Percentiles rank a stretch among this genome's conserved stretches.
Conservation (phyloP, 2,113 vertebrate species). For the Syrmaticus mikado region DNA sequence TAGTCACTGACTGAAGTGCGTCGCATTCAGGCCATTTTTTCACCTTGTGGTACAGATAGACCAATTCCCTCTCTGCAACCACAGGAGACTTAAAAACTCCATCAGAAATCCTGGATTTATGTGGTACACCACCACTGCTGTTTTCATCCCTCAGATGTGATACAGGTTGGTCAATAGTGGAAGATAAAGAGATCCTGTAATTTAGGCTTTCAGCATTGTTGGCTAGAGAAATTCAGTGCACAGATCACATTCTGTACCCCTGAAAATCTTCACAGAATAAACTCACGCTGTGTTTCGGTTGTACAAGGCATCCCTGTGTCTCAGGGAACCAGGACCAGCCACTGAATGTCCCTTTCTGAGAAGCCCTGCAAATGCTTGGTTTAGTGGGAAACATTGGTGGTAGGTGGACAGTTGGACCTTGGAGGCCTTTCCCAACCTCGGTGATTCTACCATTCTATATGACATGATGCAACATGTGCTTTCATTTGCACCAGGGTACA, state of each 20-base stretch:
- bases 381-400: no score
- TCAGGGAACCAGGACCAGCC: rapidly evolving
- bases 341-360: background rate
- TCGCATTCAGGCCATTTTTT: background rate
- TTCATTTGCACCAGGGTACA: background rate
- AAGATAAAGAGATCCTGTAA: background rate
- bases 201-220: background rate
- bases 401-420: no score
- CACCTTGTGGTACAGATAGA: background rate
- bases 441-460: no score
- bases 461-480: rapidly evolving
- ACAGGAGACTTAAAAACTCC: background rate
- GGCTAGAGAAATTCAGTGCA: background rate
- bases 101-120: background rate
- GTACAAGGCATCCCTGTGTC: background rate
- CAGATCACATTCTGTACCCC: background rate
- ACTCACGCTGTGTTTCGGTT: background rate
- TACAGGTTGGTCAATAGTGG: background rate
- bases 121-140: background rate
- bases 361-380: background rate
- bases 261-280: background rate
- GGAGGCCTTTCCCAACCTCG: no score
- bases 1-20: background rate
- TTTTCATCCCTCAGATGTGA: background rate
- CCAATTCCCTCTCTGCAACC: background rate